phyloP scores from a whole-genome alignment of 2,113 vertebrate species.

The Zeus faber region DNA sequence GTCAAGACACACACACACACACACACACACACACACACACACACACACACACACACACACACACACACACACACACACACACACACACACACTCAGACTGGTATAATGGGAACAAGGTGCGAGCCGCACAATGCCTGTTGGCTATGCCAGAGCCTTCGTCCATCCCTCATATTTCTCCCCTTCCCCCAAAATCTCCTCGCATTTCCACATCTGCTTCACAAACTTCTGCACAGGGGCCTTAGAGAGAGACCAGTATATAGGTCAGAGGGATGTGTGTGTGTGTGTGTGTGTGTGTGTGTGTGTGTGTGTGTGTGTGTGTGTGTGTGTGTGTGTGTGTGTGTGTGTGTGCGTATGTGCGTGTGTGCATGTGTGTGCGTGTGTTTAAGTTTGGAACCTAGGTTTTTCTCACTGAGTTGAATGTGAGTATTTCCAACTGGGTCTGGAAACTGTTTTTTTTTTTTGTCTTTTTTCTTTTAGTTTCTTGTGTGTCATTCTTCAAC shows the following conservation, averaged over 20 bases:
- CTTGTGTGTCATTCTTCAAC: background rate
- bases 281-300: background rate
- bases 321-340: conserved; percentile 3
- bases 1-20: background rate
- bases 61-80: background rate
- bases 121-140: background rate
- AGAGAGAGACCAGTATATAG: background rate
- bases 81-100: background rate
- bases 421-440: no score
- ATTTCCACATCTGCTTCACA: conserved; percentile 73
- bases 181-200: conserved; percentile 74
- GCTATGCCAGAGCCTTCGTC: background rate
- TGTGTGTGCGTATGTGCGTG: conserved; percentile 1
- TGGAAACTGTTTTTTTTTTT: no score
- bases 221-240: conserved; percentile 23
- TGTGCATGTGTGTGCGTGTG: conserved; percentile 4
- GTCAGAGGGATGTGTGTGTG: background rate
- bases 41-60: background rate
- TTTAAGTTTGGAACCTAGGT: no score
- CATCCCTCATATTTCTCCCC: conserved; percentile 30
- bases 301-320: background rate
- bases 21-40: background rate
- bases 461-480: no score
- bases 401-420: no score
- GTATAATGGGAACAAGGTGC: conserved; percentile 70